Percentiles rank a stretch among this genome's conserved stretches.
Evolutionary conservation across 2,888 invertebrate genomes (phyloP).

Genomic region (Megastigmus dorsalis): DNA sequence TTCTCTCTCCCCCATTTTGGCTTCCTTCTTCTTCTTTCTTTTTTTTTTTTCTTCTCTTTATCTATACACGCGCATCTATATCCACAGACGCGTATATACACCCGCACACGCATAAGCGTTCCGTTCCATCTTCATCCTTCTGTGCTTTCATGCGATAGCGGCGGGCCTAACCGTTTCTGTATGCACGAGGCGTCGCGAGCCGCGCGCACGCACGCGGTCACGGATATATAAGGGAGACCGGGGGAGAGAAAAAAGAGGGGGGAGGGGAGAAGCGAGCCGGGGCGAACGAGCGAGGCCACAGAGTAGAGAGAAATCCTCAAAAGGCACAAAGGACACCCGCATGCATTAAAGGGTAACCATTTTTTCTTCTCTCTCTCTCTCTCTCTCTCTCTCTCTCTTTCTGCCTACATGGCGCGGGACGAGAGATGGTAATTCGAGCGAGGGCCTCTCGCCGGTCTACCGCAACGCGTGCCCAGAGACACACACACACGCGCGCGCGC

Average conservation of each 20-base stretch:
- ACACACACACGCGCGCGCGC: no score
- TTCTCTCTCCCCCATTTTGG: slow-evolving; percentile 1
- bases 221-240: slow-evolving; percentile 13
- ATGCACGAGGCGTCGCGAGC: slow-evolving; percentile 19
- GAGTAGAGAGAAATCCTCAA: slow-evolving; percentile 66
- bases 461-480: slow-evolving; percentile 14
- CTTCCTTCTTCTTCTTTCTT: not conserved
- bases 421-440: slow-evolving; percentile 44
- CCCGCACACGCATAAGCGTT: not conserved
- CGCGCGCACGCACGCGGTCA: slow-evolving; percentile 2
- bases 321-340: slow-evolving; percentile 71
- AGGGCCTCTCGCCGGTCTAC: slow-evolving; percentile 43
- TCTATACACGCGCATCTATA: slow-evolving; percentile 20
- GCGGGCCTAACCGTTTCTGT: slow-evolving; percentile 12
- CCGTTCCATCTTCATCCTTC: slow-evolving; percentile 27
- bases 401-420: not conserved
- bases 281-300: slow-evolving; percentile 57
- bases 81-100: no score
- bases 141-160: slow-evolving; percentile 26
- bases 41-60: slow-evolving; percentile 16
- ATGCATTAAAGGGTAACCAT: slow-evolving; percentile 57
- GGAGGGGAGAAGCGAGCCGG: slow-evolving; percentile 53
- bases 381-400: slow-evolving; percentile 26
- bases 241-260: not conserved
- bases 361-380: slow-evolving; percentile 31